Base-by-base conservation (phyloP, 2,113 vertebrate genomes). In the Cricetomys ansorgei region DNA sequence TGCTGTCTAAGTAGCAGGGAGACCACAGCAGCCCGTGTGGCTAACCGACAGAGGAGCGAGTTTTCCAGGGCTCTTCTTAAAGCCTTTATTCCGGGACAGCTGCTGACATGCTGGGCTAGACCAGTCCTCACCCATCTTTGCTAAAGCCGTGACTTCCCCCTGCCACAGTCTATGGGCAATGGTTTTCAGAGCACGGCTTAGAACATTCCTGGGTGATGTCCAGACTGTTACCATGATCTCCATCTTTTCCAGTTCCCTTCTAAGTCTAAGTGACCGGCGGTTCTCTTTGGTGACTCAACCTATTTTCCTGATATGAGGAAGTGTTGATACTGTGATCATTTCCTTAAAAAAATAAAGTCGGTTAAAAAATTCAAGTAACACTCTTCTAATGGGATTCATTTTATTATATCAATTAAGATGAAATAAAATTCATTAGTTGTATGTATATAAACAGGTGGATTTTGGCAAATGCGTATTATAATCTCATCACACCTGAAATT, bases 361-460 rank as follows among this genome's bases (percentile, higher is more conserved):
- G 10, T 72, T 34, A 65, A 95, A 88, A 64, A 92, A 23, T 72
- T n/a, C 45, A 86, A 53, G 34, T 48, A 34, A 53, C 88, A 86
- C 13, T 87, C 87, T 85, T 89, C 48, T 91, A 72, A 59, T 65
- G 8, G 45, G 59, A 25, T 94, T 73, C 67, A 83, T 43, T 87
- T 93, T 64, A 76, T 86, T 85, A 70, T 93, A 65, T 87, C 62
- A 87, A 90, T 10, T 70, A 27, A 91, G 70, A 9, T 81, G 86
- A 97, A 80, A 45, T 89, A 93, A 84, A 96, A 92, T 80, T 83
- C 45, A 83, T 64, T 40, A 59, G 83, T 75, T 88, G 88, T 93
- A 84, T 77, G 27, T 69, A 19, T 1, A 48, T 80, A 81, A 73
- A 48, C 72, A 11, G 31, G 72, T 48, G 16, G 59, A 55, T 43